Percentiles rank a stretch among this genome's conserved stretches.
phyloP scores from a whole-genome alignment of 2,888 invertebrate species.

The Stenoptilia bipunctidactyla region DNA sequence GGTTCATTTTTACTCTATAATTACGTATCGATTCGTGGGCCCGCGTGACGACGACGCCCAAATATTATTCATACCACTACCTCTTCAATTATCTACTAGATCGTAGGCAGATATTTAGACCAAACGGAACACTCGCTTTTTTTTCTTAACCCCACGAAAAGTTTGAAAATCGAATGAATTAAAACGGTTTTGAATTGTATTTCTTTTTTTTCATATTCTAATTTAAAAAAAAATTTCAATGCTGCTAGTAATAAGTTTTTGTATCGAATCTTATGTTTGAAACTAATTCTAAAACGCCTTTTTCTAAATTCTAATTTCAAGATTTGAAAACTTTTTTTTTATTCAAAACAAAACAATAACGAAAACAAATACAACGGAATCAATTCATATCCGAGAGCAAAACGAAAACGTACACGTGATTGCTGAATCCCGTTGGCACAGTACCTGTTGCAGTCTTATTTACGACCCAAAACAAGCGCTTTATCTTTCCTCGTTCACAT shows the following conservation, averaged over 20 bases:
- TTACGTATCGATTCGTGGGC: constrained; percentile 61
- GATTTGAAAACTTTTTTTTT: not conserved
- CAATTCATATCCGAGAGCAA: constrained; percentile 46
- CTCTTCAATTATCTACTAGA: constrained; percentile 45
- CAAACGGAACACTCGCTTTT: not conserved
- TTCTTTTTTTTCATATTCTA: too few species aligned
- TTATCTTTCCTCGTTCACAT: constrained; percentile 63
- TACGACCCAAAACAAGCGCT: constrained; percentile 70
- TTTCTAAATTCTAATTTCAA: not conserved
- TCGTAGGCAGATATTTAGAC: constrained; percentile 27
- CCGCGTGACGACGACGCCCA: constrained; percentile 51
- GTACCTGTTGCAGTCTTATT: constrained; percentile 70
- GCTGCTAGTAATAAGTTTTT: too few species aligned
- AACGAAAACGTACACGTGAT: constrained; percentile 63
- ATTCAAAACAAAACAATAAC: not conserved
- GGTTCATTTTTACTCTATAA: constrained; percentile 66
- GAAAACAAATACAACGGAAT: constrained; percentile 17
- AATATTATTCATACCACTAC: constrained; percentile 58
- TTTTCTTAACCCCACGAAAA: not conserved
- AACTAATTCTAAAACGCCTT: too few species aligned
- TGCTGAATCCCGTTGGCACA: constrained; percentile 57
- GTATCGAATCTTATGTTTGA: too few species aligned
- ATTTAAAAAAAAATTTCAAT: too few species aligned
- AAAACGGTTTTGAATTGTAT: too few species aligned
- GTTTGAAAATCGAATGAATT: too few species aligned